Conservation (phyloP, 2,113 vertebrate species). For the Potamarius usumacintae region DNA sequence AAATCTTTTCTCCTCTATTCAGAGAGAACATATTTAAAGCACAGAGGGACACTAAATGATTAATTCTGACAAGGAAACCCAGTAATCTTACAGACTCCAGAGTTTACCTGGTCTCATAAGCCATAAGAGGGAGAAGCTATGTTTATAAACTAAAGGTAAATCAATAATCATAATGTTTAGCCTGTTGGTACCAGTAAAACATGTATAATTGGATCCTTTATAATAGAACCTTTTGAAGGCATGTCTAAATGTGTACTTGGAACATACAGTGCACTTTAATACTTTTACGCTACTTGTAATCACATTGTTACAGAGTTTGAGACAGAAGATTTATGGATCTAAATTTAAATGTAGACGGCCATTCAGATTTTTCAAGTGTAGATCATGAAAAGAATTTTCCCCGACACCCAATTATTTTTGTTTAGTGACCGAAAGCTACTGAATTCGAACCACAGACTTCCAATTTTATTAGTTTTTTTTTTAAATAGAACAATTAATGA, state of each 20-base stretch:
- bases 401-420: no score
- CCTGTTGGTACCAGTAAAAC: not conserved
- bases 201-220: not conserved
- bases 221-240: not conserved
- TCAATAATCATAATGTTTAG: not conserved
- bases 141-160: not conserved
- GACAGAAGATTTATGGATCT: not conserved
- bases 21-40: constrained; percentile 27
- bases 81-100: constrained; percentile 9
- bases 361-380: no score
- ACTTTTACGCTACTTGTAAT: not conserved
- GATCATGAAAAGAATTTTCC: no score
- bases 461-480: no score
- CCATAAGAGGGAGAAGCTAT: not conserved
- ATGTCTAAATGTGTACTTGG: not conserved
- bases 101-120: not conserved
- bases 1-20: constrained; percentile 51
- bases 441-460: no score
- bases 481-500: no score
- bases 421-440: no score
- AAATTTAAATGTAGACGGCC: not conserved
- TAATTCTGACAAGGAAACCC: constrained; percentile 30
- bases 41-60: constrained; percentile 29
- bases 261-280: not conserved
- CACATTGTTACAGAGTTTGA: not conserved